Percentiles rank a stretch among this genome's conserved stretches.
phyloP scores from a whole-genome alignment of 2,888 invertebrate species.

The Phyllotreta cruciferae region DNA sequence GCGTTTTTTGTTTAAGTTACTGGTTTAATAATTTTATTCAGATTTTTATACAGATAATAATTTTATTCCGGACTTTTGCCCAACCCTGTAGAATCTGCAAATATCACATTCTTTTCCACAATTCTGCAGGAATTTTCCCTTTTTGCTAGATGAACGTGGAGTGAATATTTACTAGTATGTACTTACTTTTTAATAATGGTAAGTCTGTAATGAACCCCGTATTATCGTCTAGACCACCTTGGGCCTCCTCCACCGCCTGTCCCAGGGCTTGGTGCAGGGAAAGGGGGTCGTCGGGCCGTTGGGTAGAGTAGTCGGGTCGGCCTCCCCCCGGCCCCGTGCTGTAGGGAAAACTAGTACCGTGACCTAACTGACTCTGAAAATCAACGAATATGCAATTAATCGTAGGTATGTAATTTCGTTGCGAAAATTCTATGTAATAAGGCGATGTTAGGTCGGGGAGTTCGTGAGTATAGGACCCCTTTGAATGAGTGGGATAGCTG shows the following conservation, averaged over 20 bases:
- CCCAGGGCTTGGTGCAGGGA: constrained; percentile 84
- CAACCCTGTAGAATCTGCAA: too few species aligned
- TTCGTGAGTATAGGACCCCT: constrained; percentile 5
- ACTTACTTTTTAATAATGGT: constrained; percentile 89
- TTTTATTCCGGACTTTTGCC: too few species aligned
- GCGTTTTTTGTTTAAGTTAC: too few species aligned
- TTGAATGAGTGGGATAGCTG: constrained; percentile 11
- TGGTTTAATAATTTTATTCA: too few species aligned
- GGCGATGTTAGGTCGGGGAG: too few species aligned
- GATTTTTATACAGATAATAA: too few species aligned
- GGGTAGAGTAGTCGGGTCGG: constrained; percentile 58
- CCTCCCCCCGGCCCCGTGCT: constrained; percentile 66
- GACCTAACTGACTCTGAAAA: constrained; percentile 57
- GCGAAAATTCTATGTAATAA: too few species aligned
- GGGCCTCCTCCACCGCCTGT: constrained; percentile 71
- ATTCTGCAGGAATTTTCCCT: neutral
- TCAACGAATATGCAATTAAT: neutral
- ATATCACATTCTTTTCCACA: too few species aligned
- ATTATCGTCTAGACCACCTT: constrained; percentile 80
- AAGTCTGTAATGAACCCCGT: constrained; percentile 89
- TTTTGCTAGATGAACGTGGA: neutral
- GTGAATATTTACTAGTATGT: constrained; percentile 18
- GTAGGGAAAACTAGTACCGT: constrained; percentile 59
- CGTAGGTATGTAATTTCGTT: too few species aligned
- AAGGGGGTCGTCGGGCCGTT: constrained; percentile 72